A percentile compares a stretch with the other conserved stretches of the same genome.
phyloP scores from a whole-genome alignment of 2,888 invertebrate genomes.

The Melieria crassipennis region DNA sequence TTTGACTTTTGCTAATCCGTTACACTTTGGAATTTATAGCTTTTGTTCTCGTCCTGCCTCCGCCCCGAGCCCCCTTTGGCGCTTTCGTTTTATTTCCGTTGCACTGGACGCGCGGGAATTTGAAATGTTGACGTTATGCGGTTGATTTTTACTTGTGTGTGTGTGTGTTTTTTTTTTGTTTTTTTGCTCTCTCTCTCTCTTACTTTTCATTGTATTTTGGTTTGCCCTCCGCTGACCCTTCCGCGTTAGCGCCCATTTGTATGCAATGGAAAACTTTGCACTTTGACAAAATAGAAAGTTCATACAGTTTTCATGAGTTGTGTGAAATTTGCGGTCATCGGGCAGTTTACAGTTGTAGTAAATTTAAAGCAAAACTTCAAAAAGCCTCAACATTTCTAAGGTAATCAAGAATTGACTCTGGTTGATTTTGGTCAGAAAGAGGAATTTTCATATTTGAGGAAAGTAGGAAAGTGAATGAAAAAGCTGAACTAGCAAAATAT shows the following conservation, averaged over 20 bases:
- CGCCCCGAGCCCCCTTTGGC: not conserved
- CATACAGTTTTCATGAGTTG: conserved; percentile 24
- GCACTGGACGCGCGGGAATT: conserved; percentile 29
- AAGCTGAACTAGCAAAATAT: no score
- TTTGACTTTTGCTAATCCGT: conserved; percentile 49
- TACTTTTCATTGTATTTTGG: conserved; percentile 16
- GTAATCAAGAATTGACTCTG: not conserved
- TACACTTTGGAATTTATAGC: conserved; percentile 49
- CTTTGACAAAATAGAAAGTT: conserved; percentile 31
- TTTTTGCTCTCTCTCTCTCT: not conserved
- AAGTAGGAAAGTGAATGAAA: no score
- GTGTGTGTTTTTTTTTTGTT: conserved; percentile 27
- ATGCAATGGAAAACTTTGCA: conserved; percentile 23
- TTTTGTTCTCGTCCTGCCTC: conserved; percentile 39
- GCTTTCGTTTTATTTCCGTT: not conserved
- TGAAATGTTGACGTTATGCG: conserved; percentile 27
- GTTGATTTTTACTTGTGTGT: conserved; percentile 23
- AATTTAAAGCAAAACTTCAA: not conserved
- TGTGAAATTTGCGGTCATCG: conserved; percentile 30
- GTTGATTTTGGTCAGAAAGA: not conserved
- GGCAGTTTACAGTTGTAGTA: conserved; percentile 11
- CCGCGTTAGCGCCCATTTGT: conserved; percentile 13
- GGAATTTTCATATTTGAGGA: no score
- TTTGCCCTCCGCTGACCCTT: not conserved
- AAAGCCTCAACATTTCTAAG: not conserved